Evolutionary conservation across 2,797 vertebrate genomes (phyloP), one percentile per base, ranked within the genome.

Genomic region (Paramormyrops hopkinsi): DNA sequence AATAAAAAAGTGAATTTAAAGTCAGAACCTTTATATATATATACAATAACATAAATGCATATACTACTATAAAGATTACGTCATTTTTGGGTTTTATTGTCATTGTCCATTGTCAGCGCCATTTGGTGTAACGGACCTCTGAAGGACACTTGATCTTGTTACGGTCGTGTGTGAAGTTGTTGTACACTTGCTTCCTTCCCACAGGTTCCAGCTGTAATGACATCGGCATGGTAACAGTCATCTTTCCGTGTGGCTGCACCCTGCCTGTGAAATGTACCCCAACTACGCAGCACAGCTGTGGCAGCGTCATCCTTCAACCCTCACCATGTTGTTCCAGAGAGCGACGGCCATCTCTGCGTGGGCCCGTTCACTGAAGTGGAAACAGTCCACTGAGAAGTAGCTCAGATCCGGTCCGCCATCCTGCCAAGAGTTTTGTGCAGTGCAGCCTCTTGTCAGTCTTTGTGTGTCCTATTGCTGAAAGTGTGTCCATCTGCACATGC

Each of bases 241-340:
- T 5, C n/a, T 48, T 48, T 84, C 46, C 25, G n/a, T 9, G 19
- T n/a, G 19, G 14, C 41, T 9, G 37, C 37, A 19, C 37, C 37
- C 76, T 19, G 8, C 76, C 76, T 44, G 6, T 84, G 1, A 84
- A 48, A 84, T 2, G 17, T 3, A 8, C 17, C 14, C 7, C 7
- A 2, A 19, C 73, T 1, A n/a, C 17, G 25, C 17, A 9, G 17
- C 73, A n/a, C 73, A n/a, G 37, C 37, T 12, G 51, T 7, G 25
- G 7, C 29, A 19, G 22, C 1, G 1, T 54, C 22, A 1, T 9
- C 9, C n/a, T 41, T 14, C 44, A 2, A 3, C 44, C 44, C 91
- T 93, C 93, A 99, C 98, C 98, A 99, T 98, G 91, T 98, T 99
- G 91, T 98, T 99, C 98, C 98, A 99, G 88, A 99, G 95, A 3